Evolutionary conservation across 2,113 vertebrate genomes (phyloP).

Genomic region (Lipophrys pholis): DNA sequence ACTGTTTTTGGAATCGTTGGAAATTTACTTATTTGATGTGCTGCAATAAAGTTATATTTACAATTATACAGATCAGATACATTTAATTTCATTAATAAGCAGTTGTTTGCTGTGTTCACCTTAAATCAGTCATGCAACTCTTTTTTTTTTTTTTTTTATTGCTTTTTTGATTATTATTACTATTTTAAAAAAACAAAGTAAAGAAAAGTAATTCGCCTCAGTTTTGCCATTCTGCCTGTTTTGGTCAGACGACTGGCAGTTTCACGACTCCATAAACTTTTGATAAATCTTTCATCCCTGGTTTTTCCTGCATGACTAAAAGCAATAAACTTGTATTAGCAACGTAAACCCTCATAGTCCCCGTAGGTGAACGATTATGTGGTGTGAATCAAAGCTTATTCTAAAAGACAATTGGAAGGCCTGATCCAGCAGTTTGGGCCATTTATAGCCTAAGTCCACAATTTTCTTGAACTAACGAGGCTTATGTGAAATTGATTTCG

Average conservation of each 20-base stretch:
- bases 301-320: conserved; percentile 32
- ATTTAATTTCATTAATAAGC: too few relatives aligned
- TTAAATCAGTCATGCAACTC: too few relatives aligned
- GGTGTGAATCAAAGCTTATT: conserved; percentile 25
- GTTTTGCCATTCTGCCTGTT: conserved; percentile 20
- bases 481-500: conserved; percentile 34
- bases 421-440: conserved; percentile 11
- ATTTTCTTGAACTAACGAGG: conserved; percentile 40
- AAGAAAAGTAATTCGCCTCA: not conserved
- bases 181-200: too few relatives aligned
- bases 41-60: too few relatives aligned
- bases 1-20: too few relatives aligned
- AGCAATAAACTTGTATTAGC: conserved; percentile 45
- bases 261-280: conserved; percentile 21
- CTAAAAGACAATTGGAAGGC: conserved; percentile 30
- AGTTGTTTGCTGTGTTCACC: too few relatives aligned
- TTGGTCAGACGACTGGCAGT: conserved; percentile 20
- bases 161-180: too few relatives aligned
- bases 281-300: not conserved
- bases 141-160: too few relatives aligned
- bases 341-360: conserved; percentile 39
- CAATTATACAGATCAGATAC: too few relatives aligned
- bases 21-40: too few relatives aligned
- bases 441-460: conserved; percentile 26
- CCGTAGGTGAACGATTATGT: conserved; percentile 5